These are phyloP conservation scores for Drosophila mettleri DNA, from an alignment of 2,888 invertebrate genomes.

Conservation along the genomic window DNA sequence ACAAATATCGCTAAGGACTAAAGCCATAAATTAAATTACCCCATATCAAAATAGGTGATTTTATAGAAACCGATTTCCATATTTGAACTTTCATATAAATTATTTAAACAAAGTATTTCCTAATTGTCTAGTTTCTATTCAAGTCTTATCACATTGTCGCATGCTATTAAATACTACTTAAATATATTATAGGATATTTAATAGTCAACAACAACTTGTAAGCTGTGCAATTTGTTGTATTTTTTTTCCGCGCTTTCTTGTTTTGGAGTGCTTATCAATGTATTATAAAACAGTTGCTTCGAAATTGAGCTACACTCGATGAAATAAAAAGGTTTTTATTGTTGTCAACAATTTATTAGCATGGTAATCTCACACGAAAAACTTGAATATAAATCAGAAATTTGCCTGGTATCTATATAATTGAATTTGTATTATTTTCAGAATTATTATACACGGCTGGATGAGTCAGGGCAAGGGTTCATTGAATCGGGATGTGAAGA, in stretches of 20 bases:
- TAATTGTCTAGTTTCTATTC: no score
- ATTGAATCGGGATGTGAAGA: conserved; percentile 82
- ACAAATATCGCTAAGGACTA: no score
- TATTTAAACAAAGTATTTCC: no score
- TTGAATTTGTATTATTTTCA: conserved; percentile 28
- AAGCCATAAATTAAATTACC: no score
- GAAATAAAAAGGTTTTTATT: neutral
- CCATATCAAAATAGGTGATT: no score
- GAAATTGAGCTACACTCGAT: conserved; percentile 1
- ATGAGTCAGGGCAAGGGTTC: conserved; percentile 83
- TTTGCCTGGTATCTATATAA: neutral
- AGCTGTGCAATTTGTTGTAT: neutral
- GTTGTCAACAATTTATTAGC: neutral
- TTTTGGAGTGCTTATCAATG: conserved; percentile 46
- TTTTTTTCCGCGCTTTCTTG: conserved; percentile 23
- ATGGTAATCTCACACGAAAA: neutral
- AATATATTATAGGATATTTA: conserved; percentile 25
- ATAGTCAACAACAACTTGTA: neutral
- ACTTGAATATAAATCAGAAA: conserved; percentile 1
- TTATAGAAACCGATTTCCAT: no score
- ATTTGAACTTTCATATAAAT: no score
- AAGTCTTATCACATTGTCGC: neutral
- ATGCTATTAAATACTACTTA: neutral
- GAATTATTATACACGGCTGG: conserved; percentile 84
- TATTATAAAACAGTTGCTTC: conserved; percentile 31